Evolutionary conservation across 2,888 invertebrate species (phyloP).

Genomic region (Agrilus mali): DNA sequence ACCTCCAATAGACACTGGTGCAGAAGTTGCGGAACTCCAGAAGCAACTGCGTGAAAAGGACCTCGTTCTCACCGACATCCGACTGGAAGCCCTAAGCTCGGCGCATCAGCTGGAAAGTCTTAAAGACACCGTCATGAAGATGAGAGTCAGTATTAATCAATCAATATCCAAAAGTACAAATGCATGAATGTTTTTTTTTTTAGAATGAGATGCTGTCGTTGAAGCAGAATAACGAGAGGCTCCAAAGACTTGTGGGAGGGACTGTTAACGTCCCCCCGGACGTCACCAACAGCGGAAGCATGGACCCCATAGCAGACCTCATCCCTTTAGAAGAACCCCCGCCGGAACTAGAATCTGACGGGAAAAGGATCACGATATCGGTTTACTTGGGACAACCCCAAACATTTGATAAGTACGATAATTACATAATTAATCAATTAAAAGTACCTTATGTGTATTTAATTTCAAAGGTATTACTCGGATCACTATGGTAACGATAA

Average conservation of each 20-base stretch:
- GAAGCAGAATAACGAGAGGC: constrained; percentile 91
- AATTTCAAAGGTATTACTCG: constrained; percentile 24
- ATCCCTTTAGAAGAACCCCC: constrained; percentile 29
- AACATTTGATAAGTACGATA: constrained; percentile 44
- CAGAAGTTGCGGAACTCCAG: constrained; percentile 68
- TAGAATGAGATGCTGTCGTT: constrained; percentile 93
- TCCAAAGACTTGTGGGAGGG: constrained; percentile 68
- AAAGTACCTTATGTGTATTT: background rate
- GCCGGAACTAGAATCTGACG: constrained; percentile 45
- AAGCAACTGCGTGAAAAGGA: constrained; percentile 93
- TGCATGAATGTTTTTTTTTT: too few species aligned
- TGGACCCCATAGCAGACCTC: constrained; percentile 31
- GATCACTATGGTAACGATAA: constrained; percentile 32
- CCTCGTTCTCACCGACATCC: constrained; percentile 88
- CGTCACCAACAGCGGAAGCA: constrained; percentile 25
- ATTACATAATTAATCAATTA: too few species aligned
- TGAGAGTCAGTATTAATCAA: constrained; percentile 59
- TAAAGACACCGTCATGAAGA: constrained; percentile 92
- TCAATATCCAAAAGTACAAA: too few species aligned
- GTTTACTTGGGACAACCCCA: constrained; percentile 79
- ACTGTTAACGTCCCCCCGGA: constrained; percentile 22
- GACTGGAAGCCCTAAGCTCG: constrained; percentile 90
- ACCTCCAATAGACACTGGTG: constrained; percentile 35
- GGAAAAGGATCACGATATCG: constrained; percentile 77
- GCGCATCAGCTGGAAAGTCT: constrained; percentile 95